Percentiles rank a stretch among this genome's conserved stretches.
Evolutionary conservation across 2,113 vertebrate genomes (phyloP).

Genomic region (Chelonoidis abingdonii): DNA sequence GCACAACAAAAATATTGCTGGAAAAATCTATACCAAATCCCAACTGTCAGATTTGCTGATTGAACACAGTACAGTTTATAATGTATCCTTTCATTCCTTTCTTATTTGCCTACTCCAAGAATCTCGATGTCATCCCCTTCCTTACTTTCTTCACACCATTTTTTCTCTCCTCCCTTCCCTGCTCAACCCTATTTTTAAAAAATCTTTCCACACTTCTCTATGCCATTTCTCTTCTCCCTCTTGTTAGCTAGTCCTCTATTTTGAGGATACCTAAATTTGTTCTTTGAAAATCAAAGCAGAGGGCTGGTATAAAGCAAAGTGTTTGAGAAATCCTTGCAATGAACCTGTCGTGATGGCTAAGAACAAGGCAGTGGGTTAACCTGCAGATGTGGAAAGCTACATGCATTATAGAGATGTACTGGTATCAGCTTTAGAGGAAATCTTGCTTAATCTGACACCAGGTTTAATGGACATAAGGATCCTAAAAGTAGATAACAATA

Average conservation of each 20-base stretch:
- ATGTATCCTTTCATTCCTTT: background rate
- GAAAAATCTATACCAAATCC: background rate
- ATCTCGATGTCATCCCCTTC: background rate
- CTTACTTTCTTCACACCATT: background rate
- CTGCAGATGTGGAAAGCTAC: background rate
- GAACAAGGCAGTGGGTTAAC: background rate
- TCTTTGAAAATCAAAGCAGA: background rate
- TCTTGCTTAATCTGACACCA: background rate
- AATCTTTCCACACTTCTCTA: background rate
- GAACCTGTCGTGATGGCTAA: background rate
- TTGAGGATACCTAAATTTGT: background rate
- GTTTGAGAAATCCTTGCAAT: background rate
- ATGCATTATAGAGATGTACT: background rate
- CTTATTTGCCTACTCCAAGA: background rate
- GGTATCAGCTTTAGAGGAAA: background rate
- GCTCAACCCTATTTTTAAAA: background rate
- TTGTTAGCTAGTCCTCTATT: background rate
- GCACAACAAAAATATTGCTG: background rate
- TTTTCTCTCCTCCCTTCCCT: background rate
- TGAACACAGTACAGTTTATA: background rate
- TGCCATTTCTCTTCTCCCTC: background rate
- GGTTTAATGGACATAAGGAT: background rate
- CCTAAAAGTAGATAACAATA: background rate
- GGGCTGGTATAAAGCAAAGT: background rate
- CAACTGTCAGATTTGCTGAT: background rate